phyloP scores from a whole-genome alignment of 2,797 vertebrate genomes.

The Dicrostonyx torquatus region DNA sequence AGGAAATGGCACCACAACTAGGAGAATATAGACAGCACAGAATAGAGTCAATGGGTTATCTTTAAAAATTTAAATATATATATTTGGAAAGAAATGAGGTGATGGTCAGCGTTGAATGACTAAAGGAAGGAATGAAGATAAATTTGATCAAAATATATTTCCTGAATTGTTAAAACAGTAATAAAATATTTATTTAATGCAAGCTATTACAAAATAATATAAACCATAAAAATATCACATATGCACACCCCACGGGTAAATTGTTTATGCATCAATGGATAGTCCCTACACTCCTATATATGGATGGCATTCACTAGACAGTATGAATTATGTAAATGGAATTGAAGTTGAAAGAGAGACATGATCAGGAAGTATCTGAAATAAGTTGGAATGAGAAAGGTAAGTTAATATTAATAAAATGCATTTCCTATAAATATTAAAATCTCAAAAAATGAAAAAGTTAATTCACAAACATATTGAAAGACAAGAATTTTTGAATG shows the following conservation, averaged over 20 bases:
- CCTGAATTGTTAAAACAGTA: neutral
- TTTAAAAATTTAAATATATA: neutral
- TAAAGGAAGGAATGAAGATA: neutral
- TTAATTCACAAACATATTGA: neutral
- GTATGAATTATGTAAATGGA: neutral
- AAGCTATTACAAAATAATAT: neutral
- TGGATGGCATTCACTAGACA: too few relatives aligned
- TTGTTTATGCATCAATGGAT: neutral
- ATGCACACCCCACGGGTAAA: too few relatives aligned
- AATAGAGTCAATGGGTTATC: neutral
- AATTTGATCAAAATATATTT: neutral
- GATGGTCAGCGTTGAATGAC: rapidly evolving
- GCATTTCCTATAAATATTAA: neutral
- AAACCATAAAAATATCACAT: neutral
- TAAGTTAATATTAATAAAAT: neutral
- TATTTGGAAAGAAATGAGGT: neutral
- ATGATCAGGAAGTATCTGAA: neutral
- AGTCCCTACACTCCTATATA: too few relatives aligned
- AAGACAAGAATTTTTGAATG: neutral
- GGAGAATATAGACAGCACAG: neutral
- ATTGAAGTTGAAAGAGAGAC: neutral
- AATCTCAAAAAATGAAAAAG: neutral
- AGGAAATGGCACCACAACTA: too few relatives aligned
- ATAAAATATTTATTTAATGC: neutral
- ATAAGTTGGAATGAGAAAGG: neutral